These are phyloP conservation scores for Panopea generosa DNA, from an alignment of 2,888 invertebrate genomes.

Conservation along the genomic window DNA sequence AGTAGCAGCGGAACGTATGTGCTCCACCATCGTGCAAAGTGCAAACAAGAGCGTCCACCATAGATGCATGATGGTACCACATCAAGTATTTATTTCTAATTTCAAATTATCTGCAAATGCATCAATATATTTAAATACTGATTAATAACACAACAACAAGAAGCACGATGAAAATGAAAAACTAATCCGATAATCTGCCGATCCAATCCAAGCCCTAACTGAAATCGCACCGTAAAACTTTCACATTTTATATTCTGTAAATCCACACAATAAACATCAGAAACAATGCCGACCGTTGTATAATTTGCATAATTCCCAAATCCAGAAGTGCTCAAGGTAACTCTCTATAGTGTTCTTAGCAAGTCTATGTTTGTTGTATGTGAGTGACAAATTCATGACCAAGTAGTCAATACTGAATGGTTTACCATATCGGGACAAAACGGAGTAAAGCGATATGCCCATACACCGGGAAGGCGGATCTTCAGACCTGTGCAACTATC, in stretches of 20 bases:
- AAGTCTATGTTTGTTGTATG: constrained; percentile 5
- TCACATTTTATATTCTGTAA: constrained; percentile 4
- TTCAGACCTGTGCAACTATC: neutral
- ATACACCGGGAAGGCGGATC: neutral
- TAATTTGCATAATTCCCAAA: constrained; percentile 9
- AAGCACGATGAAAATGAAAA: neutral
- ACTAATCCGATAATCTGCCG: neutral
- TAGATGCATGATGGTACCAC: constrained; percentile 5
- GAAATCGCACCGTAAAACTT: neutral
- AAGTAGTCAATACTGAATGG: no score
- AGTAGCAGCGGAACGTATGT: constrained; percentile 1
- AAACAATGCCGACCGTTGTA: neutral
- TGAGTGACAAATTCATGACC: neutral
- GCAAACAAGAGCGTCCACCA: constrained; percentile 6
- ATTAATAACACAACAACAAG: neutral
- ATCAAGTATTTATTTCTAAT: neutral
- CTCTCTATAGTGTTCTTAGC: neutral
- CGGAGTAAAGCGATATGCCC: neutral
- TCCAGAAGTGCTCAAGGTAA: neutral
- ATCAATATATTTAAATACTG: constrained; percentile 1
- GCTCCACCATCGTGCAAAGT: constrained; percentile 2
- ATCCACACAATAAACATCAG: neutral
- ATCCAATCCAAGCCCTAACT: neutral
- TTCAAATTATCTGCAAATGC: constrained; percentile 1
- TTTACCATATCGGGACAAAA: neutral